Evolutionary conservation across 30 jellyfish, hydroid and myxozoan genomes (phyloP).

Genomic region (Aurelia sp.): DNA sequence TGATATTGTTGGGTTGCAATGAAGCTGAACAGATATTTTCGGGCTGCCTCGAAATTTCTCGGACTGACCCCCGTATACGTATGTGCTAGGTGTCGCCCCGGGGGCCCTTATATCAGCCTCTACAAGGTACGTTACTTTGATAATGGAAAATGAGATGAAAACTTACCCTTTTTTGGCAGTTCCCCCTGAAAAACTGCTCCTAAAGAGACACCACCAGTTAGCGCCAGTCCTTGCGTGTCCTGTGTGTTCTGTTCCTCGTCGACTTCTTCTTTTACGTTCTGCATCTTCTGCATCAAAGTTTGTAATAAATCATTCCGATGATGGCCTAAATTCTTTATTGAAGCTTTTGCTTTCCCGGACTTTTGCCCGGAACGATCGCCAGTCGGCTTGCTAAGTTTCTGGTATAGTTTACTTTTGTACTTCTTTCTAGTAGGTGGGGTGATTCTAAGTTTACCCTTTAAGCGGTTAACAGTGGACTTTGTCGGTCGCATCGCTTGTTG

Average conservation of each 20-base stretch:
- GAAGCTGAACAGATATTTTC: too few relatives aligned
- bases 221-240: neutral
- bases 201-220: constrained; percentile 61
- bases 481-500: neutral
- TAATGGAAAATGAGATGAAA: neutral
- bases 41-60: too few relatives aligned
- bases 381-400: neutral
- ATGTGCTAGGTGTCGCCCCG: too few relatives aligned
- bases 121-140: too few relatives aligned
- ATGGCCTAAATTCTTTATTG: constrained; percentile 26
- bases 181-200: constrained; percentile 72
- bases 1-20: too few relatives aligned
- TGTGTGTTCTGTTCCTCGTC: neutral
- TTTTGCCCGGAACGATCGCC: neutral
- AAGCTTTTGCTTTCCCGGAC: constrained; percentile 13
- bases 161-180: constrained; percentile 21
- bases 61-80: too few relatives aligned
- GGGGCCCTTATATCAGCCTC: too few relatives aligned
- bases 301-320: constrained; percentile 13
- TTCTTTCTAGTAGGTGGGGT: constrained; percentile 32
- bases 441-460: neutral
- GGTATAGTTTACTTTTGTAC: neutral
- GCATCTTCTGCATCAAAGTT: constrained; percentile 58
- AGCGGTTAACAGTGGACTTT: constrained; percentile 19
- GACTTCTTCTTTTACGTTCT: constrained; percentile 14